Evolutionary conservation across 2,113 vertebrate genomes (phyloP), one percentile per base, ranked within the genome.

Genomic region (Puffinus mauretanicus): DNA sequence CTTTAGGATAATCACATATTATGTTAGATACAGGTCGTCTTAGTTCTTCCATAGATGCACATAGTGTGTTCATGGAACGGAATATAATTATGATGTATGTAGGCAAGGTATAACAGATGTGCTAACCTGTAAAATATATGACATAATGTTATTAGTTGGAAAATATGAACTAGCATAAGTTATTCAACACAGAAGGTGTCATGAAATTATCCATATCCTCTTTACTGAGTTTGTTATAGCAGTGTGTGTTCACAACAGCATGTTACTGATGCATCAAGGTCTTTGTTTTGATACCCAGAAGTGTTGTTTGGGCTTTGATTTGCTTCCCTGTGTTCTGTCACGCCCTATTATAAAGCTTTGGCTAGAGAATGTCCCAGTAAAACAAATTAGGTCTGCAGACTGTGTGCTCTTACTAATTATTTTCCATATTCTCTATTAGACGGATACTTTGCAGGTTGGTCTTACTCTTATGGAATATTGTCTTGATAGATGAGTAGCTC

Each of bases 401-500:
- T 90, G 34, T 22, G 24, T 90, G 52, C 64, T 94, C 95, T 95
- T 94, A 54, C 86, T 97, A 95, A 93, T 69, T 96, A 87, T 92
- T 93, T 96, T 85, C 86, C 72, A 13, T 86, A 90, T 70, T 77
- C 52, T 86, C 60, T 51, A 18, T 58, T 81, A 95, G 84, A 88
- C 69, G 57, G 64, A 90, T 82, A 83, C 65, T 94, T 92, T 87
- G 90, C 64, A 93, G 87, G 72, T 96, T 94, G 75, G 62, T 86
- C 82, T 95, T 93, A n/a, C 7, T 94, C 76, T 92, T 87, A 69
- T 24, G 73, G 79, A 83, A 97, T 96, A 96, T 92, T 87, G 73
- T 87, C 87, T 94, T 97, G 97, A 96, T 92, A 97, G 96, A 97
- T 86, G 72, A 94, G 84, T 92, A 70, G 91, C 94, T 94, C 88